Evolutionary conservation across 2,888 invertebrate species (phyloP).

Genomic region (Callyntrura sp.): DNA sequence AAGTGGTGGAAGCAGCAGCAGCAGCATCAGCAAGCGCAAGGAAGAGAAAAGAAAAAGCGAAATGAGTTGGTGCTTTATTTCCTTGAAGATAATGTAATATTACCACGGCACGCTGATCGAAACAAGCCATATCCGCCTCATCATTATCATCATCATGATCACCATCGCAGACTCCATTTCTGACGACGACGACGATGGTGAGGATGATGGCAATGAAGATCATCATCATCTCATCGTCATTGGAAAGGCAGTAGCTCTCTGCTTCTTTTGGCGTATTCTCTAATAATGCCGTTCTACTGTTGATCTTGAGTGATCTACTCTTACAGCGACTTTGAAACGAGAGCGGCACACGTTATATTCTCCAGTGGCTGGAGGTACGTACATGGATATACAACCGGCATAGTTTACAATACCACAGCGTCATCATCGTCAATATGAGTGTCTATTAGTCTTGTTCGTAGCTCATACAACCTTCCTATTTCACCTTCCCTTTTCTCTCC

Average conservation of each 20-base stretch:
- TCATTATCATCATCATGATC: slow-evolving; percentile 49
- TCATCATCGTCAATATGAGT: too few species aligned
- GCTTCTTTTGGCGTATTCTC: too few species aligned
- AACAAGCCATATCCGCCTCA: slow-evolving; percentile 54
- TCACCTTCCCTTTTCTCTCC: background rate
- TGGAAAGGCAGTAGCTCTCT: background rate
- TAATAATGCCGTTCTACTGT: too few species aligned
- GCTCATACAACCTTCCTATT: too few species aligned
- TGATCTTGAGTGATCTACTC: slow-evolving; percentile 43
- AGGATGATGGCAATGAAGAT: background rate
- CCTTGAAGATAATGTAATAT: slow-evolving; percentile 62
- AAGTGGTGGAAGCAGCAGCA: slow-evolving; percentile 3
- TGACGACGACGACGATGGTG: background rate
- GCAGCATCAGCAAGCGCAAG: too few species aligned
- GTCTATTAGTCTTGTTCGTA: slow-evolving; percentile 14
- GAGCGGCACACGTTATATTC: slow-evolving; percentile 21
- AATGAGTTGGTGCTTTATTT: slow-evolving; percentile 49
- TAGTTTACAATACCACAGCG: too few species aligned
- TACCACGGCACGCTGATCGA: slow-evolving; percentile 60
- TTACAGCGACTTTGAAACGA: too few species aligned
- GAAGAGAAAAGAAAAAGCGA: slow-evolving; percentile 21
- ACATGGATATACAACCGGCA: background rate
- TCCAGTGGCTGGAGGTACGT: background rate
- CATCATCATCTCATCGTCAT: slow-evolving; percentile 7
- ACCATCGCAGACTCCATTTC: too few species aligned